Evolutionary conservation across 2,888 invertebrate genomes (phyloP), one percentile per base, ranked within the genome.

Genomic region (Itoplectis maculator): DNA sequence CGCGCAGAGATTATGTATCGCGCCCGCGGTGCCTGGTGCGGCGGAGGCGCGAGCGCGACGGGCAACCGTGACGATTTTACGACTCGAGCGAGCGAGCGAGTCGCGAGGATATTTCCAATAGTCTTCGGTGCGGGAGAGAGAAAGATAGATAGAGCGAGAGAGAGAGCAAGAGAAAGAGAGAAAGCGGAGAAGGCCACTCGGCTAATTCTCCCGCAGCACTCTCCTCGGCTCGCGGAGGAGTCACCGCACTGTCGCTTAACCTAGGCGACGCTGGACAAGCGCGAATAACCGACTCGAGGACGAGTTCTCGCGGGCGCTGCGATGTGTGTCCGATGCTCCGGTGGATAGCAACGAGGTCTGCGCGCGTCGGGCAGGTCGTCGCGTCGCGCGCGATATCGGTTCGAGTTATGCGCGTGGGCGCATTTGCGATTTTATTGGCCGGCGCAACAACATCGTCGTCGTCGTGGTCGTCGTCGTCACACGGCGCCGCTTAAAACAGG

Each of bases 281-380:
- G 66, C 59, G 51, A 49, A 72, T 61, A 61, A 72, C 15, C 37
- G 51, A 51, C 45, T 15, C 72, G 72, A 76, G 82, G 76, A 79
- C 82, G 79, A 82, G 75, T 66, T 59, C 65, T 51, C 49, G 2
- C 29, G 29, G 29, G 2, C 29, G 29, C 3, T 49, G 37, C 66
- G 87, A 87, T 87, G 82, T 84, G n/a, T n/a, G n/a, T n/a, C n/a
- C 85, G 42, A 73, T 76, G 82, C 75, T 79, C 54, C 72, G 68
- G 18, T 63, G 79, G 81, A 82, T 75, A 82, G 75, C 77, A 54
- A 47, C 66, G 40, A 13, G 42, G 56, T 35, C 23, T 9, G 61
- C 15, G 15, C 59, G 2, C 4, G 54, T 23, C 11, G 61, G 37
- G 47, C 47, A n/a, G n/a, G 47, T 47, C 47, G 47, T n/a, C n/a